Conservation (phyloP, 1,140 invertebrate genomes). For the Eumeta japonica region DNA sequence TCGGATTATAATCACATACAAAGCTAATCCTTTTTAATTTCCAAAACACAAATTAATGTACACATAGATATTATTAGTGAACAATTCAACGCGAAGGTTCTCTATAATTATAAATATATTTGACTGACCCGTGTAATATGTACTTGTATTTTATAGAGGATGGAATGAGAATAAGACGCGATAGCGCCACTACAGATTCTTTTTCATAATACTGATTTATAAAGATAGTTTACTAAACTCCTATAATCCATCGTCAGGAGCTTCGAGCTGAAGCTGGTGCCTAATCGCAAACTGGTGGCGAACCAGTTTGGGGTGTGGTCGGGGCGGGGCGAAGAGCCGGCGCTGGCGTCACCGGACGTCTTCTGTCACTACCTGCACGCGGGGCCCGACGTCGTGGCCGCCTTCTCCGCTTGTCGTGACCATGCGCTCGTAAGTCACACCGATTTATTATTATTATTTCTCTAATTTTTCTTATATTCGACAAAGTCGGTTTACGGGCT, state of each 20-base stretch:
- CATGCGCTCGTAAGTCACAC: conserved; percentile 35
- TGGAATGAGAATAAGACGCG: no score
- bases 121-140: no score
- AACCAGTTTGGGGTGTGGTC: conserved; percentile 46
- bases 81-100: no score
- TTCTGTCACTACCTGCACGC: conserved; percentile 48
- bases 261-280: conserved; percentile 44
- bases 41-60: no score
- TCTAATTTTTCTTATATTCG: conserved; percentile 2
- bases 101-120: no score
- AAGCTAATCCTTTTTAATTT: no score
- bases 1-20: no score
- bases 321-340: conserved; percentile 30
- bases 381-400: conserved; percentile 38
- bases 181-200: no score
- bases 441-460: conserved; percentile 1
- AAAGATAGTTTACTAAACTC: neutral
- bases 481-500: no score
- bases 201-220: neutral
- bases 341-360: conserved; percentile 29
- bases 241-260: conserved; percentile 28
- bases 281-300: conserved; percentile 45
- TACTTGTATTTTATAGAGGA: no score
- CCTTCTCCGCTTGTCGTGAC: conserved; percentile 49
- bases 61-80: no score